These are phyloP conservation scores for Tetragnatha montana DNA, from an alignment of 2,888 invertebrate genomes.

Conservation along the genomic window DNA sequence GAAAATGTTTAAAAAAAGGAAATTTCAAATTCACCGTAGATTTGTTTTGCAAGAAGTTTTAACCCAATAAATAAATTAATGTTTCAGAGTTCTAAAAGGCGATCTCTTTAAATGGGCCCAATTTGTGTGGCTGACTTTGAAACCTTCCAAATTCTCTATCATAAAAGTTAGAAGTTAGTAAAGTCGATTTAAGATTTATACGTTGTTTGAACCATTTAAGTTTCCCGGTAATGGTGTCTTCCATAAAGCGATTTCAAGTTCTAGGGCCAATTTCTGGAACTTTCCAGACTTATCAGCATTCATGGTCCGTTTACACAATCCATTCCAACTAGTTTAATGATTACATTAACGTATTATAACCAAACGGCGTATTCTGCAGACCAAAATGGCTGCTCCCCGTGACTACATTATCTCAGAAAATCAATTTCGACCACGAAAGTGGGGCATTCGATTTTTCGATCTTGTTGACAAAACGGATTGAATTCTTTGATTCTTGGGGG, in stretches of 20 bases:
- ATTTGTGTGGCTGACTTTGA: too few species aligned
- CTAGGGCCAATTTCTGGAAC: not conserved
- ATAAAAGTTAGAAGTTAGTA: too few species aligned
- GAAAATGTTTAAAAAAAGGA: too few species aligned
- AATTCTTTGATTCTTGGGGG: not conserved
- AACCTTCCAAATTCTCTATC: too few species aligned
- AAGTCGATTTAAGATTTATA: too few species aligned
- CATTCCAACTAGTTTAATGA: not conserved
- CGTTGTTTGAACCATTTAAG: too few species aligned
- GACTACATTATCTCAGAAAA: constrained; percentile 4
- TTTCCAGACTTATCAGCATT: not conserved
- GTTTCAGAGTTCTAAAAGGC: too few species aligned
- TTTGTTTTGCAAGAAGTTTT: too few species aligned
- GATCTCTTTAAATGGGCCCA: too few species aligned
- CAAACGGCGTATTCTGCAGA: not conserved
- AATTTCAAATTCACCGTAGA: too few species aligned
- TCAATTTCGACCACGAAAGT: constrained; percentile 1
- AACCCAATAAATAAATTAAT: too few species aligned
- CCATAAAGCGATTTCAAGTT: not conserved
- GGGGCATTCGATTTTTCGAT: constrained; percentile 15
- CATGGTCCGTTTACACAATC: not conserved
- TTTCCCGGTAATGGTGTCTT: not conserved
- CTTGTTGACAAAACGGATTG: constrained; percentile 16
- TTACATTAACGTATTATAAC: not conserved
- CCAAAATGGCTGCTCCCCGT: not conserved